Conservation (phyloP, 1,140 invertebrate genomes). For the Augochlora pura region DNA sequence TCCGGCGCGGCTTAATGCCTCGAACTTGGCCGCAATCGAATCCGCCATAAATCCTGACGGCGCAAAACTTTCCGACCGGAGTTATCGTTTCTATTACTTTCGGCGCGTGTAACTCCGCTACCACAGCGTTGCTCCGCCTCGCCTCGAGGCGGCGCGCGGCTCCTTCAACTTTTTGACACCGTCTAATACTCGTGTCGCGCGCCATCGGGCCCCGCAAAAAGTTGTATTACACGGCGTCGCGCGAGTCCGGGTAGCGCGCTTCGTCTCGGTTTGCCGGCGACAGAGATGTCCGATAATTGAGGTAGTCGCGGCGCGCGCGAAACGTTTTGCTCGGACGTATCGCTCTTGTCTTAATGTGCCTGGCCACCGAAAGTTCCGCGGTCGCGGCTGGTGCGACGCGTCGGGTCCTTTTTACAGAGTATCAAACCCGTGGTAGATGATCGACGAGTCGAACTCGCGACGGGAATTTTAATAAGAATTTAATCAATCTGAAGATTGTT, state of each 20-base stretch:
- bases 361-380: too few species aligned
- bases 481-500: too few species aligned
- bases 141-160: not conserved
- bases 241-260: not conserved
- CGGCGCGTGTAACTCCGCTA: not conserved
- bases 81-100: conserved; percentile 14
- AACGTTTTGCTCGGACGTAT: conserved; percentile 1
- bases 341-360: too few species aligned
- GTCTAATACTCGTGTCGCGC: not conserved
- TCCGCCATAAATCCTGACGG: not conserved
- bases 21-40: conserved; percentile 19
- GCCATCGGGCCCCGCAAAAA: not conserved
- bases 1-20: not conserved
- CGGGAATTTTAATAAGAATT: too few species aligned
- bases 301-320: not conserved
- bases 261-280: not conserved
- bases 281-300: not conserved
- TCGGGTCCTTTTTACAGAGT: too few species aligned
- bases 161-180: conserved; percentile 5
- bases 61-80: not conserved
- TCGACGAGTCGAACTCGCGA: too few species aligned
- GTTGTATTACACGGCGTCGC: not conserved
- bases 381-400: too few species aligned
- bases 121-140: too few species aligned
- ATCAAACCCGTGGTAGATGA: too few species aligned